Conservation (phyloP, 2,888 invertebrate genomes). For the Leistus spinibarbis region DNA sequence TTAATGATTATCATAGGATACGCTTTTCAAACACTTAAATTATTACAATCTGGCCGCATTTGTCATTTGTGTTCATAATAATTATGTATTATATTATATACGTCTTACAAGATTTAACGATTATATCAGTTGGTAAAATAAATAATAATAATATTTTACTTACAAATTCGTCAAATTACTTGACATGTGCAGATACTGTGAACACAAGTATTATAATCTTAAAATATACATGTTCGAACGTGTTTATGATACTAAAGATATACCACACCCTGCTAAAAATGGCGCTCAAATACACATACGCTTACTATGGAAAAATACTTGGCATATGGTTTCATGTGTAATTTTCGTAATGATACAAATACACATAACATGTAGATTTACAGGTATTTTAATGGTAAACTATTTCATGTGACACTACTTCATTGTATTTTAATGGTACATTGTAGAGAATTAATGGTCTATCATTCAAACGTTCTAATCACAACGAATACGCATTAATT, state of each 20-base stretch:
- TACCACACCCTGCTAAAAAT: neutral
- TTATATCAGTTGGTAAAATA: constrained; percentile 13
- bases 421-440: too few relatives aligned
- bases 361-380: too few relatives aligned
- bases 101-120: neutral
- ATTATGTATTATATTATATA: neutral
- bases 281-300: neutral
- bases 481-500: too few relatives aligned
- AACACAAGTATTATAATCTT: neutral
- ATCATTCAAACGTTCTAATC: too few relatives aligned
- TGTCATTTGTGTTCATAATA: constrained; percentile 25
- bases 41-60: constrained; percentile 41
- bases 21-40: constrained; percentile 15
- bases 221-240: neutral
- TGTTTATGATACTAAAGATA: neutral
- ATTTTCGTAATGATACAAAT: too few relatives aligned
- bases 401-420: too few relatives aligned
- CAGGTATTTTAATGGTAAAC: too few relatives aligned
- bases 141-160: constrained; percentile 5
- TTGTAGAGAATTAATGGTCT: too few relatives aligned
- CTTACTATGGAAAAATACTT: too few relatives aligned
- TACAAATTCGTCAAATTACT: neutral
- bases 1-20: constrained; percentile 18
- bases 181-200: constrained; percentile 10
- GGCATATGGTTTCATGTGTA: too few relatives aligned